These are phyloP conservation scores for Pampus argenteus DNA, from an alignment of 2,797 vertebrate species.

Conservation along the genomic window DNA sequence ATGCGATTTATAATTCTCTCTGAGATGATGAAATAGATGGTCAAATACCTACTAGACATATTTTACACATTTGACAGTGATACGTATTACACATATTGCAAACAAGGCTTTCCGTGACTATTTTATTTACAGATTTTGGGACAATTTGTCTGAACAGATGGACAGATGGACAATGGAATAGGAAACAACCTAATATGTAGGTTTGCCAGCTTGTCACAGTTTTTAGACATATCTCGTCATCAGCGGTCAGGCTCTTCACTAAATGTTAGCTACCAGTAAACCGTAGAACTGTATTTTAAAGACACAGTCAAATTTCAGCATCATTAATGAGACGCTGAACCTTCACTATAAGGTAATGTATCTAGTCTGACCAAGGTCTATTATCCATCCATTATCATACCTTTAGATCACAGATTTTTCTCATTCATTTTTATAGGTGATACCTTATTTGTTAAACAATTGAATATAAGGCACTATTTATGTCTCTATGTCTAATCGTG, in stretches of 20 bases:
- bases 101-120: too few species aligned
- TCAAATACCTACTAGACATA: too few species aligned
- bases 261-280: not conserved
- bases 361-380: not conserved
- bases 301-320: not conserved
- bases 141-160: too few species aligned
- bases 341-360: not conserved
- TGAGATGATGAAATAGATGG: not conserved
- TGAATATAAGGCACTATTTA: not conserved
- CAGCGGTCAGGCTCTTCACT: not conserved
- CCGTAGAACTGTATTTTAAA: not conserved
- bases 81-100: too few species aligned
- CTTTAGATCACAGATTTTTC: slow-evolving; percentile 25
- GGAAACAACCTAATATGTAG: too few species aligned
- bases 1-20: too few species aligned
- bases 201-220: too few species aligned
- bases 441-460: not conserved
- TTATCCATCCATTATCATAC: slow-evolving; percentile 22
- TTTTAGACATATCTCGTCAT: not conserved
- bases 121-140: too few species aligned
- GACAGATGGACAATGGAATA: too few species aligned
- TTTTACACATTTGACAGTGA: too few species aligned
- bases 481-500: not conserved
- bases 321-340: not conserved
- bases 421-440: not conserved